Evolutionary conservation across 2,113 vertebrate species (phyloP), one percentile per base, ranked within the genome.

Genomic region (Symphodus melops): DNA sequence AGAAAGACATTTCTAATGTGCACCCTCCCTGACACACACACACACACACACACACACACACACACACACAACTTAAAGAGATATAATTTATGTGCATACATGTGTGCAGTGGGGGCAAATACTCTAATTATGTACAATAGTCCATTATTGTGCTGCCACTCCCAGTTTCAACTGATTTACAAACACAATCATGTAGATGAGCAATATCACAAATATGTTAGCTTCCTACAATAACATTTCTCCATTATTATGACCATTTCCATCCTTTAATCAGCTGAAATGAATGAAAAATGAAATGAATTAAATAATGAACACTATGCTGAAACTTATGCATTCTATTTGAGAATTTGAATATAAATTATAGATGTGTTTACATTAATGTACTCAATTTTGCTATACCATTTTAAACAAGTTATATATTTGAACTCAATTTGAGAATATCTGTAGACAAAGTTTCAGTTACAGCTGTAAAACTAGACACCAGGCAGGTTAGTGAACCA

Each of bases 1-100:
- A 85, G 74, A 83, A 86, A 71, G 75, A 84, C 84, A 82, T 89
- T 77, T 84, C 62, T 84, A 86, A 88, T 87, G 85, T 74, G 74
- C 72, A 78, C 64, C 59, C 59, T 63, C 71, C 61, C 75, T 49
- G 60, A 71, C 16, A 16, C 41, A 67, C 46, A 20, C 52, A 71
- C 39, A 57, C 39, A 61, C 68, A 54, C 58, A 49, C 58, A 63
- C 65, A 55, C 37, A 54, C 63, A 51, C 63, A 53, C 65, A 54
- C 55, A 65, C 48, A 76, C 53, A 61, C 19, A 63, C 19, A 70
- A 65, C 48, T 13, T 14, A 2, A 42, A 39, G 16, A 63, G 68
- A 70, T 81, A 0, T 56, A 72, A 75, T 82, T 11, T 68, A 73
- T 81, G 64, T 62, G 33, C 68, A 52, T 53, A 68, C 14, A 25